Conservation (phyloP, 2,888 invertebrate genomes). For the Unio delphinus region DNA sequence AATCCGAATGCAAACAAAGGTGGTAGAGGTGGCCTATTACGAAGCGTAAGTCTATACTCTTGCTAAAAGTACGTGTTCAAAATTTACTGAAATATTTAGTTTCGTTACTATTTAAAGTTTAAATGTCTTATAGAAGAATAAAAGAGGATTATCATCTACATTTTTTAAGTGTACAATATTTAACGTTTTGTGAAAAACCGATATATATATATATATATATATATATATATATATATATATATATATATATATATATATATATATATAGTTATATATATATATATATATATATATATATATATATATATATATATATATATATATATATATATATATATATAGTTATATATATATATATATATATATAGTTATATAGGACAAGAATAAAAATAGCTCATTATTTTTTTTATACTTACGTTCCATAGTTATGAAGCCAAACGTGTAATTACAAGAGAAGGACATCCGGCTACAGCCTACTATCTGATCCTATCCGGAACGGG, state of each 20-base stretch:
- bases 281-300: neutral
- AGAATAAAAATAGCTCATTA: neutral
- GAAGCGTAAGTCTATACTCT: constrained; percentile 33
- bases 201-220: no score
- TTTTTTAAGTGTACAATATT: no score
- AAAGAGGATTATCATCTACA: no score
- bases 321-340: neutral
- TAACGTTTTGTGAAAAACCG: no score
- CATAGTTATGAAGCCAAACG: constrained; percentile 47
- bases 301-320: neutral
- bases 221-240: neutral
- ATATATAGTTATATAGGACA: neutral
- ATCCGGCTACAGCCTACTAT: constrained; percentile 53
- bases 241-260: neutral
- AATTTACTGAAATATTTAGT: neutral
- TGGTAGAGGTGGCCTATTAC: constrained; percentile 43
- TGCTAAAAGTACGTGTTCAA: no score
- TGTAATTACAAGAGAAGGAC: constrained; percentile 52
- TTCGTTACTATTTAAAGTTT: neutral
- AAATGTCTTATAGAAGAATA: no score
- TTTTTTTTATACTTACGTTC: neutral
- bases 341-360: neutral
- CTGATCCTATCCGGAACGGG: constrained; percentile 58
- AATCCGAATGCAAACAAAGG: constrained; percentile 46
- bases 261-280: neutral